Conservation (phyloP, 2,888 invertebrate genomes). For the Oegoconia quadripuncta region DNA sequence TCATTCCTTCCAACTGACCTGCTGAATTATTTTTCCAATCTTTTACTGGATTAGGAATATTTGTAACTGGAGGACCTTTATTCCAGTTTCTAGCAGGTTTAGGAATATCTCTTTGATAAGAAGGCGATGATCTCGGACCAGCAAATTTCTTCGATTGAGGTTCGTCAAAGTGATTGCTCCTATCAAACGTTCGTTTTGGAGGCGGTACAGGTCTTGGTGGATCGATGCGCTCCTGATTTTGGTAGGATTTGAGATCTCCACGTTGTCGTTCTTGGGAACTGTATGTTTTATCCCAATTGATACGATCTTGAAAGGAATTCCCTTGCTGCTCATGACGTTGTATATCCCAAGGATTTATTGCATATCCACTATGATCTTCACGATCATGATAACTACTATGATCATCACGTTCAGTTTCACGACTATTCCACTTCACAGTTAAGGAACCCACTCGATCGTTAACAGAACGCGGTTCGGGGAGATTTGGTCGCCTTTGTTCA, state of each 20-base stretch:
- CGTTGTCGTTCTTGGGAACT: too few species aligned
- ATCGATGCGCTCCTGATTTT: neutral
- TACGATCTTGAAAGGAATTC: neutral
- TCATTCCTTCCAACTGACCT: neutral
- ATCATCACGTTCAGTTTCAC: neutral
- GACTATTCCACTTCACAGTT: neutral
- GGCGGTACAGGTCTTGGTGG: neutral
- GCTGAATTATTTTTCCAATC: neutral
- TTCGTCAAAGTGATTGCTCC: neutral
- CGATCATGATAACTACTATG: too few species aligned
- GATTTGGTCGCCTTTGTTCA: neutral
- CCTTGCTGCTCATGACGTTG: neutral
- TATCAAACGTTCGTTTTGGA: neutral
- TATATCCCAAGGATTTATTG: too few species aligned
- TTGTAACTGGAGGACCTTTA: neutral
- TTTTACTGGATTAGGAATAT: neutral
- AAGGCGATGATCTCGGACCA: neutral
- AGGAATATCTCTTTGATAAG: neutral
- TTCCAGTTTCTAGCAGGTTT: neutral
- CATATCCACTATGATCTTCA: too few species aligned
- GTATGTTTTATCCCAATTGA: neutral
- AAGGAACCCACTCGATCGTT: neutral
- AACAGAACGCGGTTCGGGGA: neutral
- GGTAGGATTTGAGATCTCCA: neutral
- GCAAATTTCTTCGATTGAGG: neutral